Base-by-base conservation (phyloP, 2,888 invertebrate genomes). In the Embidobia sp. region DNA sequence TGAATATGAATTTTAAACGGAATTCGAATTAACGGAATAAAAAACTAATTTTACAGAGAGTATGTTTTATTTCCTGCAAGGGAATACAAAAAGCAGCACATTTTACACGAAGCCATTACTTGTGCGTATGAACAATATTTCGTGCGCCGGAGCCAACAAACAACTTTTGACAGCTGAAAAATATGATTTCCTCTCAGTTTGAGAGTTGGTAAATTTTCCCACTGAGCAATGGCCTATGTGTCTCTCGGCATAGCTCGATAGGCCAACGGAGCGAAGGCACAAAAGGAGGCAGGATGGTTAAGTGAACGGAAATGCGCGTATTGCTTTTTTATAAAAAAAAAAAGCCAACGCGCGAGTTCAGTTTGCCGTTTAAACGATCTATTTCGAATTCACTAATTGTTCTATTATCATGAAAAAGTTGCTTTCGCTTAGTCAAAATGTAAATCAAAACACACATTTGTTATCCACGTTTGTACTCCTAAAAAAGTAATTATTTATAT, bases 131-230 rank as follows among this genome's bases (percentile, higher is more conserved):
- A 77, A 77, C 70, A 77, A 70, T 77, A 72, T 77, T 77, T 77
- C 66, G 66, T 53, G 33, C 46, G 29, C 59, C 51, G 53, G 31
- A 22, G 51, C 55, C 37, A 70, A 72, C 70, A 72, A 72, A 72
- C 76, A 77, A 70, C 59, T 70, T 70, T 70, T 66, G 70, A 77
- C 70, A 72, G 76, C 33, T 57, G 42, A 77, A 72, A 72, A 77
- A 72, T 70, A 77, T 77, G 55, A 70, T 77, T 64, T 70, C 76
- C 76, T 64, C 37, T 40, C 51, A 37, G 51, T 57, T 70, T 42
- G 70, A 66, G 72, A 76, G 76, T 76, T 70, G 64, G 51, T 57
- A 53, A 64, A 51, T 64, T 70, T 76, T 64, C 64, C 64, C 64
- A 64, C 51, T 70, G 76, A 76, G 64, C 70, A 64, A 70, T 76